A percentile compares a stretch with the other conserved stretches of the same genome.
Conservation (phyloP, 1,140 invertebrate species). For the Cydia fagiglandana region DNA sequence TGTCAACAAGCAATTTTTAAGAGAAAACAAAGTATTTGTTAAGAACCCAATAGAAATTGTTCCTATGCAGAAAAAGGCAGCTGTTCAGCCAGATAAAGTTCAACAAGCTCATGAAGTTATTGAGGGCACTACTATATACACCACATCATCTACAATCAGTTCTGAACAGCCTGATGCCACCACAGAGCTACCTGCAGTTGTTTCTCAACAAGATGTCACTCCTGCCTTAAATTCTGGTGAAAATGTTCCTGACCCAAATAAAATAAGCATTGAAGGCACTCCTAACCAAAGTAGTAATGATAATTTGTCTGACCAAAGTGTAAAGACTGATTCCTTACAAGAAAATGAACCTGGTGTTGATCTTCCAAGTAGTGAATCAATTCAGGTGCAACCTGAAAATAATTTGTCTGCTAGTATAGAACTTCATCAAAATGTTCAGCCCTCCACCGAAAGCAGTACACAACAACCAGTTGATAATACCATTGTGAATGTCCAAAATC, state of each 20-base stretch:
- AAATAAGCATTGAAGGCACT: not conserved
- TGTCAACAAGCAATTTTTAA: constrained; percentile 80
- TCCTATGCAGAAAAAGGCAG: constrained; percentile 41
- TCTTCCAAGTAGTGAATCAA: not conserved
- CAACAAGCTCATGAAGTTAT: constrained; percentile 69
- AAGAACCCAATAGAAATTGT: constrained; percentile 52
- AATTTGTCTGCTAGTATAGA: constrained; percentile 1
- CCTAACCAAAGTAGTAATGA: constrained; percentile 28
- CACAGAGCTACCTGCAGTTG: constrained; percentile 34
- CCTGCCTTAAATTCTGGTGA: not conserved
- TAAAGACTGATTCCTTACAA: not conserved
- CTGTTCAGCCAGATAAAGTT: constrained; percentile 68
- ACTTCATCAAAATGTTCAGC: constrained; percentile 33
- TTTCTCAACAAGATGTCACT: not conserved
- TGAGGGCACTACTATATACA: constrained; percentile 73
- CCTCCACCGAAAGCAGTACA: not conserved
- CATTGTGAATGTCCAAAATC: not conserved
- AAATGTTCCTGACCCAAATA: constrained; percentile 5
- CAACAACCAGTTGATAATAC: not conserved
- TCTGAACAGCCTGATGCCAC: constrained; percentile 38
- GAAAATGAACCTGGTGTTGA: not conserved
- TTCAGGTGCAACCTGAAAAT: not conserved
- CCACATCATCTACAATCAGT: constrained; percentile 45
- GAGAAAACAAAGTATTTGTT: constrained; percentile 61
- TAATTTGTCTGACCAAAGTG: constrained; percentile 23